Evolutionary conservation across 2,797 vertebrate genomes (phyloP).

Genomic region (Xyrichtys novacula): DNA sequence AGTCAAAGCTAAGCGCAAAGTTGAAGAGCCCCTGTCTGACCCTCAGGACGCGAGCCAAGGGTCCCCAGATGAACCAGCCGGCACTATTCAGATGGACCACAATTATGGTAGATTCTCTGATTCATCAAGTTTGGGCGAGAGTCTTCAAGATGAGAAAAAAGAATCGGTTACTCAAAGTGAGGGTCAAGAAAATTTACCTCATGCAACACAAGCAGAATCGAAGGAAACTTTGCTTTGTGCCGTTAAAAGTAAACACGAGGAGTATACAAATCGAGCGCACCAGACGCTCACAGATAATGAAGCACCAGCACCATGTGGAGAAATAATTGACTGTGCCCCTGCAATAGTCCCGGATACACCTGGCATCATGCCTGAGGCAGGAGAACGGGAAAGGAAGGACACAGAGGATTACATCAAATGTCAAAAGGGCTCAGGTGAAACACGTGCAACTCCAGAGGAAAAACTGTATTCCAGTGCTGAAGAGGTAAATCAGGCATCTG

Average conservation of each 20-base stretch:
- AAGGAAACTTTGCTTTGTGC: slow-evolving; percentile 27
- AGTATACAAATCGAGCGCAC: slow-evolving; percentile 35
- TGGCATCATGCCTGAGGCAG: slow-evolving; percentile 14
- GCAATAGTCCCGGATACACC: not conserved
- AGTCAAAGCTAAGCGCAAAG: slow-evolving; percentile 68
- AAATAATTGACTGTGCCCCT: slow-evolving; percentile 25
- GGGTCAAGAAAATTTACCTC: slow-evolving; percentile 28
- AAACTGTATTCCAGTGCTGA: slow-evolving; percentile 20
- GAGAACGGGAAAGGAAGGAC: slow-evolving; percentile 25
- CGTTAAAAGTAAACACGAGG: slow-evolving; percentile 33
- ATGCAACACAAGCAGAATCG: slow-evolving; percentile 25
- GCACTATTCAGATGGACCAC: slow-evolving; percentile 81
- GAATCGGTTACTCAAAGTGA: slow-evolving; percentile 40
- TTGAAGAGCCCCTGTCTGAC: slow-evolving; percentile 53
- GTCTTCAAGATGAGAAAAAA: slow-evolving; percentile 32
- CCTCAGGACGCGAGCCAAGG: slow-evolving; percentile 51
- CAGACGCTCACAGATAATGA: slow-evolving; percentile 28
- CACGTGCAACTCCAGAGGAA: slow-evolving; percentile 20
- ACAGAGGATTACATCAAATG: slow-evolving; percentile 15
- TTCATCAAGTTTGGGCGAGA: slow-evolving; percentile 32
- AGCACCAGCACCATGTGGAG: slow-evolving; percentile 26
- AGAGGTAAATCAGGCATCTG: slow-evolving; percentile 24
- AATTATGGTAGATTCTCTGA: slow-evolving; percentile 80
- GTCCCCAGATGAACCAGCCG: slow-evolving; percentile 40
- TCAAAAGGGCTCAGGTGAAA: slow-evolving; percentile 35